Conservation (phyloP, 2,888 invertebrate genomes). For the Eupithecia dodoneata region DNA sequence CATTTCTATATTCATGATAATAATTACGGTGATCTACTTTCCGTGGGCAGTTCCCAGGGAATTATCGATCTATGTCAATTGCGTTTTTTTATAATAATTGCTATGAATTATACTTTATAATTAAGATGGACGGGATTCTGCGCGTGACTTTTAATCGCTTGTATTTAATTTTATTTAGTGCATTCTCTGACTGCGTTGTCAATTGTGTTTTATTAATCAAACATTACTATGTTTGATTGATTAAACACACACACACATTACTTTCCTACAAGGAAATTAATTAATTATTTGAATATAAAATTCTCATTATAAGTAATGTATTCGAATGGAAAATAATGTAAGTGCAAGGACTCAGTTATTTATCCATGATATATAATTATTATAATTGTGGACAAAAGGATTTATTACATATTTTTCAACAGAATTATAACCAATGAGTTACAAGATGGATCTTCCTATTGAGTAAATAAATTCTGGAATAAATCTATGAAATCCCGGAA, state of each 20-base stretch:
- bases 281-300: neutral
- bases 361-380: neutral
- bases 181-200: neutral
- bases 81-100: constrained; percentile 11
- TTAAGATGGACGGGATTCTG: constrained; percentile 7
- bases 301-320: neutral
- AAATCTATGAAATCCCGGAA: neutral
- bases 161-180: neutral
- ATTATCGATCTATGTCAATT: constrained; percentile 21
- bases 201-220: too few species aligned
- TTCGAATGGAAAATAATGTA: neutral
- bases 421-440: neutral
- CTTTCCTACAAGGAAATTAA: neutral
- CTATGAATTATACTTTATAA: neutral
- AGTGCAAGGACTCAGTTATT: neutral
- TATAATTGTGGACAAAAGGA: neutral
- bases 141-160: constrained; percentile 9
- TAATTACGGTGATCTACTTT: constrained; percentile 38
- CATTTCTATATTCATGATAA: constrained; percentile 31
- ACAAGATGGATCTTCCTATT: neutral
- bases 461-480: neutral
- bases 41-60: constrained; percentile 17
- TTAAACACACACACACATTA: too few species aligned
- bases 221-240: too few species aligned
- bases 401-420: neutral